These are phyloP conservation scores for Clarias magur DNA, from an alignment of 2,113 vertebrate species.

Conservation along the genomic window DNA sequence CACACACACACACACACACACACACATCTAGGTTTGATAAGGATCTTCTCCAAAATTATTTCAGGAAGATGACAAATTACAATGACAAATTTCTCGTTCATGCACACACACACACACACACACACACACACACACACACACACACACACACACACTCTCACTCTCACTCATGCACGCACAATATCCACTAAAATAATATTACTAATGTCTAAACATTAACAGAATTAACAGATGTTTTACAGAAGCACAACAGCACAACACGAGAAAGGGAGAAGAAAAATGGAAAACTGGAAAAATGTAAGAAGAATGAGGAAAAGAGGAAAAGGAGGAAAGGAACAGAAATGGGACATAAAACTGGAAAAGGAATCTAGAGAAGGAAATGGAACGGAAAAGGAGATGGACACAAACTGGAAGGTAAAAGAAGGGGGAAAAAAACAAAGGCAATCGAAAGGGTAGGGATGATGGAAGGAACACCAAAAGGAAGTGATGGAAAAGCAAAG, in stretches of 20 bases:
- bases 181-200: background rate
- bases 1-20: background rate
- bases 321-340: background rate
- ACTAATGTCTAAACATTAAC: background rate
- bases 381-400: background rate
- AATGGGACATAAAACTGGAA: background rate
- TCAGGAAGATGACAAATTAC: background rate
- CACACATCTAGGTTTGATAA: slow-evolving; percentile 33
- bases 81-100: slow-evolving; percentile 57
- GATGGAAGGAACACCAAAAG: background rate
- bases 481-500: background rate
- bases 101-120: slow-evolving; percentile 32
- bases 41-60: slow-evolving; percentile 61
- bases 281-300: background rate
- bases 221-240: background rate
- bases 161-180: too few species aligned
- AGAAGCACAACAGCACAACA: background rate
- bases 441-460: background rate
- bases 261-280: background rate
- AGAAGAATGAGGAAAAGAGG: background rate
- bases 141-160: too few species aligned
- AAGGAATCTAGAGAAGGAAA: background rate
- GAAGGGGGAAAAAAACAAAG: background rate
- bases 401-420: background rate
- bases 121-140: slow-evolving; percentile 29